Percentiles rank a stretch among this genome's conserved stretches.
Evolutionary conservation across 2,888 invertebrate genomes (phyloP).

Genomic region (Melitaea athalia): DNA sequence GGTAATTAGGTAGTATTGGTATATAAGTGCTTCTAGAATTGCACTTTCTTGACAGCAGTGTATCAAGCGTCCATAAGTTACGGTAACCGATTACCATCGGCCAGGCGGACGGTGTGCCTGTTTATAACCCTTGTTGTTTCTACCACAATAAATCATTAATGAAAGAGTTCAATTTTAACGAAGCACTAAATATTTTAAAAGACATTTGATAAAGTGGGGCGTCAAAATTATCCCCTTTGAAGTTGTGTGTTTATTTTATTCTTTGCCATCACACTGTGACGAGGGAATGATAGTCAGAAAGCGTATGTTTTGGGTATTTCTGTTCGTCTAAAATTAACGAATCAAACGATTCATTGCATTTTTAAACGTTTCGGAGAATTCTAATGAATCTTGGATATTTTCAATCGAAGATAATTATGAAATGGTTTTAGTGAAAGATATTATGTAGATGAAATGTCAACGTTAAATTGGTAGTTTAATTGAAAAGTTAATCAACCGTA

Average conservation of each 20-base stretch:
- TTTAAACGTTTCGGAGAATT: constrained; percentile 1
- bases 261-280: constrained; percentile 27
- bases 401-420: not conserved
- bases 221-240: not conserved
- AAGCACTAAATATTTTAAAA: too few relatives aligned
- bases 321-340: constrained; percentile 23
- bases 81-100: too few relatives aligned
- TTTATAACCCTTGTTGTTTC: too few relatives aligned
- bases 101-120: too few relatives aligned
- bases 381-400: not conserved
- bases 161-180: too few relatives aligned
- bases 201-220: not conserved
- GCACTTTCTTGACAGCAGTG: too few relatives aligned
- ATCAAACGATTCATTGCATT: constrained; percentile 21
- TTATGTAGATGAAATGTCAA: not conserved
- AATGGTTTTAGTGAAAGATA: not conserved
- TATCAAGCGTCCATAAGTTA: too few relatives aligned
- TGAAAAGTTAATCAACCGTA: not conserved
- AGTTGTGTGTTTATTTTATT: constrained; percentile 24
- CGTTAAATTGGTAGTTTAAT: not conserved
- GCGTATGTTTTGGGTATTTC: constrained; percentile 22
- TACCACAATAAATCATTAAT: too few relatives aligned
- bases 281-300: constrained; percentile 30
- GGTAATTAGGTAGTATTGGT: too few relatives aligned
- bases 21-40: too few relatives aligned